phyloP scores from a whole-genome alignment of 1,140 invertebrate genomes.

The Nephotettix cincticeps region DNA sequence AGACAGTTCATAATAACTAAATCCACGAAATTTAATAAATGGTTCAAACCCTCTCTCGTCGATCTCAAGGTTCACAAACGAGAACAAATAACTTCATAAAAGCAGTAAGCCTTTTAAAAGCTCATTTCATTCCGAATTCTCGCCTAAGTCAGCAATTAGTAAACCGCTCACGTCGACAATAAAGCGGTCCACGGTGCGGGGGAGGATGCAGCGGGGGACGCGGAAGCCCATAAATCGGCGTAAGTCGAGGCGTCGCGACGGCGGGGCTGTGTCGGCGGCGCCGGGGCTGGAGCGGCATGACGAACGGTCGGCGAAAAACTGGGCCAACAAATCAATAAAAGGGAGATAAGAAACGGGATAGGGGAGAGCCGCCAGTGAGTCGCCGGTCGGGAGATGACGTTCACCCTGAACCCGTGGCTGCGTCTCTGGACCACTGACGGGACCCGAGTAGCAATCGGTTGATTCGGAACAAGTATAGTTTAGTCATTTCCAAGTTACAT shows the following conservation, averaged over 20 bases:
- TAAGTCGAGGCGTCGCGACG: background rate
- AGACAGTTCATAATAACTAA: too few species aligned
- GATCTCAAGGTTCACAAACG: too few species aligned
- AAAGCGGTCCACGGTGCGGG: background rate
- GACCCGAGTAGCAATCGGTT: too few species aligned
- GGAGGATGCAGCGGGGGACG: background rate
- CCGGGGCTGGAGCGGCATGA: background rate
- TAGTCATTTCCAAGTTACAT: too few species aligned
- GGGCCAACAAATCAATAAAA: constrained; percentile 4
- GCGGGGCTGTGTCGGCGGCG: background rate
- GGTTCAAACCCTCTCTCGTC: too few species aligned
- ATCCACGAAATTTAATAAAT: too few species aligned
- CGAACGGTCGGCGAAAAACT: background rate
- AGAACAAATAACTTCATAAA: background rate
- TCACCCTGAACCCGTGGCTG: too few species aligned
- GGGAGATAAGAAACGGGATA: constrained; percentile 5
- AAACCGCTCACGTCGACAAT: constrained; percentile 9
- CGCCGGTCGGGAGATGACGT: background rate
- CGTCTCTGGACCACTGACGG: too few species aligned
- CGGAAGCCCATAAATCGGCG: background rate
- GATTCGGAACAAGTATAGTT: too few species aligned
- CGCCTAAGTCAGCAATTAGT: background rate
- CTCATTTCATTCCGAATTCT: background rate
- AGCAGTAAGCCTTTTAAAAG: background rate
- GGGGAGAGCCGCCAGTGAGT: background rate